A percentile compares a stretch with the other conserved stretches of the same genome.
Evolutionary conservation across 2,113 vertebrate genomes (phyloP).

Genomic region (Scolopax mira): DNA sequence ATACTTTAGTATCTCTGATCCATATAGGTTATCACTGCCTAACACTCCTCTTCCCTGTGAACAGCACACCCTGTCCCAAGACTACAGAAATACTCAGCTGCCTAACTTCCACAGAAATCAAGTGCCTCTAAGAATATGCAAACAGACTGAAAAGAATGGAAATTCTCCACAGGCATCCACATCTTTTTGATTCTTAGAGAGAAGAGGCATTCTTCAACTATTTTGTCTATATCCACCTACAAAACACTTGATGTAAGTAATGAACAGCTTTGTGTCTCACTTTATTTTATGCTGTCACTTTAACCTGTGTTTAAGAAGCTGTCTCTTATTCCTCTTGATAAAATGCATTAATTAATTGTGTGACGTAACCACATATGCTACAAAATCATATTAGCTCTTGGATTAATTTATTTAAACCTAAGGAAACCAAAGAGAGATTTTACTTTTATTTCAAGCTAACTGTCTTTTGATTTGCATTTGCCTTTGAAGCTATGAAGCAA

Average conservation of each 20-base stretch:
- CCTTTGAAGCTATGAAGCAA: slow-evolving; percentile 45
- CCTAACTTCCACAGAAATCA: not conserved
- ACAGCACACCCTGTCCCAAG: not conserved
- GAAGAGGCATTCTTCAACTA: not conserved
- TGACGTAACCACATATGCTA: not conserved
- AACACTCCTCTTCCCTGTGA: not conserved
- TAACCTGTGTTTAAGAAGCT: not conserved
- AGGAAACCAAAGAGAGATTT: slow-evolving; percentile 1
- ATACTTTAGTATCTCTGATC: not conserved
- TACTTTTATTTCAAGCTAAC: slow-evolving; percentile 11
- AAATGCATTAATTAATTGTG: not conserved
- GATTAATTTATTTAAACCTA: not conserved
- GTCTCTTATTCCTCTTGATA: not conserved
- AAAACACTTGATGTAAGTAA: not conserved
- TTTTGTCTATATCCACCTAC: not conserved
- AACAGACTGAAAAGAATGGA: not conserved
- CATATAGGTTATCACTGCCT: not conserved
- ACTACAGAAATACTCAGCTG: not conserved
- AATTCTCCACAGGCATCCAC: not conserved
- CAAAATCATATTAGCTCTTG: not conserved
- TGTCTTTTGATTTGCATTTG: slow-evolving; percentile 11
- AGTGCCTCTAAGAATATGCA: not conserved
- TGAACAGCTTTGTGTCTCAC: not conserved
- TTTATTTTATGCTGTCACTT: not conserved
- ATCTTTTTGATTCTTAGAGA: not conserved